Evolutionary conservation across 2,888 invertebrate genomes (phyloP), one percentile per base, ranked within the genome.

Genomic region (Electrophaes corylata): DNA sequence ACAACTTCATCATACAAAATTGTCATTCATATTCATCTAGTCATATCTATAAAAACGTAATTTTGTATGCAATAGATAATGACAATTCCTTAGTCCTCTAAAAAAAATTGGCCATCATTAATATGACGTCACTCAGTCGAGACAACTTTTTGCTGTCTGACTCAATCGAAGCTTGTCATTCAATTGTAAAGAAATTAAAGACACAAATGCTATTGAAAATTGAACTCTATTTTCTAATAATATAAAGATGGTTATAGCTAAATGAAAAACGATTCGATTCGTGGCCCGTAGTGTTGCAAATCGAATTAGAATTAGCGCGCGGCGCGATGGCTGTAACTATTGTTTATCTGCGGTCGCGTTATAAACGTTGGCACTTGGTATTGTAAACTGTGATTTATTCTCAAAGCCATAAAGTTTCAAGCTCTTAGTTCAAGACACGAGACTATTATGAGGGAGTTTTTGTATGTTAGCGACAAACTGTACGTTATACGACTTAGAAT

Each of bases 71-170:
- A 31, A n/a, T 31, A 31, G 31, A 31, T n/a, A 26, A 8, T 11
- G 31, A 31, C 31, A n/a, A n/a, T n/a, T n/a, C n/a, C n/a, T n/a
- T 43, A 37, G 35, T 43, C 44, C 46, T 52, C 41, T 26, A 40
- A n/a, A n/a, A n/a, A n/a, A n/a, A n/a, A n/a, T n/a, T n/a, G n/a
- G n/a, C n/a, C n/a, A n/a, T n/a, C n/a, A n/a, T n/a, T 69, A 72
- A 68, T 69, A 76, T 82, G 79, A 82, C 78, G 76, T 81, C 82
- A 83, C 62, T 62, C 70, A 71, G 79, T 67, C 76, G 75, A 73
- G 80, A 76, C 78, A 67, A 66, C 78, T 84, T 85, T 85, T 84
- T 79, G 69, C 62, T 54, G 72, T 68, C 75, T 68, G 72, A 68
- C 73, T 71, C 71, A 67, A 69, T 68, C 64, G 57, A 67, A 52